Base-by-base conservation (phyloP, 2,888 invertebrate genomes). In the Autographa gamma region DNA sequence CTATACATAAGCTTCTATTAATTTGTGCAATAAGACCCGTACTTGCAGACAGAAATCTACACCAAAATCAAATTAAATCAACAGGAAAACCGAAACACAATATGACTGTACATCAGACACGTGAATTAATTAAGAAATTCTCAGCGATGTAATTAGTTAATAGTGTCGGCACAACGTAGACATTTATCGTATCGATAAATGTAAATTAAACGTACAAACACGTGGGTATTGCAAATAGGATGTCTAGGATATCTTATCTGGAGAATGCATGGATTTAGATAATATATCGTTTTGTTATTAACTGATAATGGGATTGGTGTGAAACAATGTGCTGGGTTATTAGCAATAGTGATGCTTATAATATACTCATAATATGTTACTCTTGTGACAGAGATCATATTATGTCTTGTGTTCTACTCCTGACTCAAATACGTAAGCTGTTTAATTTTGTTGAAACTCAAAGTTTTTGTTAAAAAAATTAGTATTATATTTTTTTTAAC, bases 221-320 rank as follows among this genome's bases (percentile, higher is more conserved):
- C 38, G 67, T 32, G 16, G 16, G 16, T 32, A 59, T 65, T 56
- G 41, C 56, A 11, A 65, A 38, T 0, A 63, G 34, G 62, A 67
- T 38, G 60, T 16, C 2, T 16, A 32, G 31, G 9, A 25, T 31
- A 25, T 25, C 14, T 25, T 67, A 80, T 56, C 60, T 66, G 41
- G 63, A 67, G 34, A 13, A 41, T 18, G 16, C n/a, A 63, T 11
- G 48, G 80, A 77, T 77, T 76, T 58, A 60, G 77, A 80, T 71
- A 71, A 60, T 41, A 67, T 67, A 68, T 80, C 65, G 56, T n/a
- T 18, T 6, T 3, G 52, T 58, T 63, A 80, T 80, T 80, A 71
- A 65, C 60, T 76, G 76, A 71, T 77, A 76, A 75, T 32, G 3
- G 16, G 7, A 52, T 18, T 11, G 19, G 1, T 19, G 25, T 11